Base-by-base conservation (phyloP, 1,140 invertebrate species). In the Papilio aristodemus region DNA sequence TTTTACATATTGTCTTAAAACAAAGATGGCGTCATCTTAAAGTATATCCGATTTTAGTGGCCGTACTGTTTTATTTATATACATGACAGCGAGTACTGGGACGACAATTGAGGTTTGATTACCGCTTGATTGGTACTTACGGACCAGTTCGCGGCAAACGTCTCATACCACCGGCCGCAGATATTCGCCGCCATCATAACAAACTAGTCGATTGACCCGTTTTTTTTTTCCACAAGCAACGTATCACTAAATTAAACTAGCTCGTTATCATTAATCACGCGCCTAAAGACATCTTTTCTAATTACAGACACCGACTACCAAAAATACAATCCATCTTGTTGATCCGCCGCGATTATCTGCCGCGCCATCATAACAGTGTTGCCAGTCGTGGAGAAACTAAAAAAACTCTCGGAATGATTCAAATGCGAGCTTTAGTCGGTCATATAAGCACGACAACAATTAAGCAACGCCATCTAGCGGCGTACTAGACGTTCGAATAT, bases 391-490 rank as follows among this genome's bases (percentile, higher is more conserved):
- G 27, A 43, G 59, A 36, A 19, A 62, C 38, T 62, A 27, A 64
- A 64, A 41, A 41, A 64, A 14, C 46, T 19, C 4, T 54, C 9
- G 17, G 11, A 54, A 54, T 19, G 19, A 22, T 54, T 54, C 46
- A 11, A 54, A 54, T 54, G 6, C 46, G 46, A 43, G 14, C 19
- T 25, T 25, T 64, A 22, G 38, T 2, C 2, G 11, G 38, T 54
- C 41, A 60, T 27, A 59, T 39, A 62, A 73, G 70, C 43, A 77
- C 67, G 74, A 79, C 70, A 80, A 72, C 78, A 77, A 82, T 81
- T 81, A 71, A 68, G 71, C 73, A 86, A 69, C 81, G 88, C 85
- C 88, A 90, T 90, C 88, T 90, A 84, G 83, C 76, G 79, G 72
- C 71, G 58, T 71, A 80, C 80, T 78, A 74, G 69, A 82, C 67